Base-by-base conservation (phyloP, 2,113 vertebrate genomes). In the Halichoerus grypus region DNA sequence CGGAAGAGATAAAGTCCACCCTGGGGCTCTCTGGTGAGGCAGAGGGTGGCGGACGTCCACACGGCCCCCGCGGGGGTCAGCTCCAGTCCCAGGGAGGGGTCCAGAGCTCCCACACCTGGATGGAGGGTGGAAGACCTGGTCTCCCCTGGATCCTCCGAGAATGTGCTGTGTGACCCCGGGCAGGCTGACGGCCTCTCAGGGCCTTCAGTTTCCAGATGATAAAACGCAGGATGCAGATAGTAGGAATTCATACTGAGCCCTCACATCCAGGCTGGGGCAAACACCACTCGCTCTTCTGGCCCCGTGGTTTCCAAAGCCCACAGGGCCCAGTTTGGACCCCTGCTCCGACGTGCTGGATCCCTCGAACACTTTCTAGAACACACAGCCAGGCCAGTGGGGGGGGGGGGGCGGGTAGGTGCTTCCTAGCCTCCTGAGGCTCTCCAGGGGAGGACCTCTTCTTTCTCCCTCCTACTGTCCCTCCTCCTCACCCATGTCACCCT, bases 161-260 rank as follows among this genome's bases (percentile, higher is more conserved):
- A 24, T 28, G 57, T 63, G 77, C 36, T 71, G 11, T 19, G 92
- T 16, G 76, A 42, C 81, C 4, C 39, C 11, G 31, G 57, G 80
- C 1, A 10, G 81, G 15, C 11, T 26, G 57, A 4, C 0, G 4
- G 42, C 49, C 61, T 90, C 55, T 49, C 49, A 7, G 59, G 63
- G 61, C 69, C 89, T 94, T 42, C 28, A 0, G 31, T 33, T 21
- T 65, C 85, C 65, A 36, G 65, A 8, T 4, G 18, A 33, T 5
- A 14, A 33, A 31, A 22, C 1, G 26, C n/a, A n/a, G 24, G 7
- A 3, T 4, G 19, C 13, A 1, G 3, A 7, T 8, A 12, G 63
- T 5, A 74, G 22, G 7, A 5, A 15, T 3, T 4, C 33, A 33
- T 7, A 1, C 8, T 3, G n/a, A 3, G 39, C 5, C 6, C 22